phyloP scores from a whole-genome alignment of 2,113 vertebrate species.

The Oriolus oriolus region DNA sequence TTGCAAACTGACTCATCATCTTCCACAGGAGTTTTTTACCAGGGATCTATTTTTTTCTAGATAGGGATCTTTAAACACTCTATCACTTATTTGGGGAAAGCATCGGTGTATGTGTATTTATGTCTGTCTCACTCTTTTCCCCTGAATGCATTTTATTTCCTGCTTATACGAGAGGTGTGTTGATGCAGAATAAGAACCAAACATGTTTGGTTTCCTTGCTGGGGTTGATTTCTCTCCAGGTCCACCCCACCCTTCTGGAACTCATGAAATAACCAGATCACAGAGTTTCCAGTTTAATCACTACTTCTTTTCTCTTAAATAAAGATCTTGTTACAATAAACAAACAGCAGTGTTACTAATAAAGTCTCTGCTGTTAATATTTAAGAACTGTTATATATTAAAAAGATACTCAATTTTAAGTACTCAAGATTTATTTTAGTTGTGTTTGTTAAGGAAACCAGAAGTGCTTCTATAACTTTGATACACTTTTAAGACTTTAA shows the following conservation, averaged over 20 bases:
- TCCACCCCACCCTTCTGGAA: not conserved
- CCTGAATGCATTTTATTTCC: not conserved
- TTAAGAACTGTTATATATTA: not conserved
- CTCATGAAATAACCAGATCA: conserved; percentile 15
- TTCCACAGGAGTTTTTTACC: not conserved
- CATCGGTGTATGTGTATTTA: not conserved
- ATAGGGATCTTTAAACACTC: not conserved
- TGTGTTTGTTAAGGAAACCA: conserved; percentile 33
- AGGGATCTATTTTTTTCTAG: not conserved
- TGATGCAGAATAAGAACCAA: not conserved
- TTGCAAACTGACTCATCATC: not conserved
- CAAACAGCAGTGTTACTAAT: not conserved
- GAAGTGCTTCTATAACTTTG: not conserved
- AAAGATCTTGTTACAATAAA: conserved; percentile 7
- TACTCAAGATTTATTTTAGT: not conserved
- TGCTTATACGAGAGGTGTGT: not conserved
- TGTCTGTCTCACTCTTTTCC: not conserved
- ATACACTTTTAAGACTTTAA: conserved; percentile 2
- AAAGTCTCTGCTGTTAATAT: not conserved
- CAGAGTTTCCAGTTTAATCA: conserved; percentile 11
- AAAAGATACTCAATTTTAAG: not conserved
- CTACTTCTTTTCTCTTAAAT: conserved; percentile 5
- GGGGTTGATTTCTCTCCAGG: not conserved
- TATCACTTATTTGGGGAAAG: not conserved
- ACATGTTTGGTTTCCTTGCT: not conserved